phyloP scores from a whole-genome alignment of 2,113 vertebrate genomes.

The Dicaeum eximium region DNA sequence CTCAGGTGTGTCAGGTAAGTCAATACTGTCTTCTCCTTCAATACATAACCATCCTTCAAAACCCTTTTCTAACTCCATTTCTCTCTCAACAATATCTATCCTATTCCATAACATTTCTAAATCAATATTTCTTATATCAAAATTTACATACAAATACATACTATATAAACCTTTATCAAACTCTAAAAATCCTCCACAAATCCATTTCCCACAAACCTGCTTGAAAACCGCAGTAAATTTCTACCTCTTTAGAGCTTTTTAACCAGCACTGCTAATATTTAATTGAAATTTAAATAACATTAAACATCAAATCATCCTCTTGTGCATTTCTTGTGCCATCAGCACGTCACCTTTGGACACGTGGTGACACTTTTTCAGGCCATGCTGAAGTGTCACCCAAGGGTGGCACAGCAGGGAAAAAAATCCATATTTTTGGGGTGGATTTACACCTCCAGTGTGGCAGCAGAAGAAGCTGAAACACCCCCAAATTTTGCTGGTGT shows the following conservation, averaged over 20 bases:
- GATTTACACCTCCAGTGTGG: background rate
- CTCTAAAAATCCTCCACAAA: no score
- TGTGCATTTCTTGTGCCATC: background rate
- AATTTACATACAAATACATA: no score
- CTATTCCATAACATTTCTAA: no score
- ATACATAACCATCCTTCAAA: background rate
- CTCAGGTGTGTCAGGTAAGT: background rate
- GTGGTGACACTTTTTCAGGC: fast-evolving
- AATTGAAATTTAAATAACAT: background rate
- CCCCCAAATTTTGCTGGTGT: background rate
- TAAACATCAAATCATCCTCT: background rate
- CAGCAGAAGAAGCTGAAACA: background rate
- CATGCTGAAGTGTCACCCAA: fast-evolving
- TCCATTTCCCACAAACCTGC: no score
- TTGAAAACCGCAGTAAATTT: background rate
- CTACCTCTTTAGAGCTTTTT: background rate
- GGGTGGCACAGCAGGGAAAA: background rate
- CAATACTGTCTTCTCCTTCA: background rate
- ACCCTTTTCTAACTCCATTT: no score
- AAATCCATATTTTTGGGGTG: background rate
- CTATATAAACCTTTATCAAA: no score
- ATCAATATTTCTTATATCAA: no score
- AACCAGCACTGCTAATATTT: background rate
- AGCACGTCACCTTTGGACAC: fast-evolving
- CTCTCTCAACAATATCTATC: no score